Conservation (phyloP, 2,113 vertebrate species). For the Lophius piscatorius region DNA sequence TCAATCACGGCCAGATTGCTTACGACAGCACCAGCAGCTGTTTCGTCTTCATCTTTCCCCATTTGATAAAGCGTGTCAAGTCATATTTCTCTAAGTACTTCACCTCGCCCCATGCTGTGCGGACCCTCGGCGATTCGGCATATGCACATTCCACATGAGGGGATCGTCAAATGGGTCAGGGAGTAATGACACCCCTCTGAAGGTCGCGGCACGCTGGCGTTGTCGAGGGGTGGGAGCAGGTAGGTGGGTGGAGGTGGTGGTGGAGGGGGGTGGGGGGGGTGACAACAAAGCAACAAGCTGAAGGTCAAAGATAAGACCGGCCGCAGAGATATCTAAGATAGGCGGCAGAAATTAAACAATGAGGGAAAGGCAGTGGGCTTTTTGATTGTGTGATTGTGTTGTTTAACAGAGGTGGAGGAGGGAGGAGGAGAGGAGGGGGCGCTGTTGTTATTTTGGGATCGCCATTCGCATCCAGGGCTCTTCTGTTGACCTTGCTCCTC, state of each 20-base stretch:
- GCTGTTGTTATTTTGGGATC: slow-evolving; percentile 88
- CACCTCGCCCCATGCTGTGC: slow-evolving; percentile 97
- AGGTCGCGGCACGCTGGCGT: slow-evolving; percentile 92
- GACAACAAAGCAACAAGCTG: slow-evolving; percentile 88
- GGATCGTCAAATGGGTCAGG: slow-evolving; percentile 96
- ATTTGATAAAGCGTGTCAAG: slow-evolving; percentile 99
- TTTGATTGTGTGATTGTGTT: slow-evolving; percentile 90
- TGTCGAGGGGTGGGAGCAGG: slow-evolving; percentile 66
- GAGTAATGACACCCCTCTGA: slow-evolving; percentile 94
- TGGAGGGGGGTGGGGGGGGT: slow-evolving; percentile 68
- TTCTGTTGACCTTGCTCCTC: slow-evolving; percentile 78
- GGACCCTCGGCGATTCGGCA: slow-evolving; percentile 89
- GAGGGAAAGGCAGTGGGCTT: slow-evolving; percentile 74
- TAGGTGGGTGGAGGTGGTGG: slow-evolving; percentile 49
- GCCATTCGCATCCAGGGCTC: slow-evolving; percentile 64
- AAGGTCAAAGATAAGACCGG: slow-evolving; percentile 97
- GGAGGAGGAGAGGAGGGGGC: slow-evolving; percentile 70
- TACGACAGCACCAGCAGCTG: slow-evolving; percentile 99
- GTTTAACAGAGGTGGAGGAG: slow-evolving; percentile 63
- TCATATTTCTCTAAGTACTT: slow-evolving; percentile 99
- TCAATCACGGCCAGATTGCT: slow-evolving; percentile 99
- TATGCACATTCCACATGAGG: slow-evolving; percentile 92
- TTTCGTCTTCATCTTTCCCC: slow-evolving; percentile 99
- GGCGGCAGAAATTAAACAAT: slow-evolving; percentile 89
- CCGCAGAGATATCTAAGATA: slow-evolving; percentile 86